A percentile compares a stretch with the other conserved stretches of the same genome.
phyloP scores from a whole-genome alignment of 2,113 vertebrate species.

The Thomomys bottae region DNA sequence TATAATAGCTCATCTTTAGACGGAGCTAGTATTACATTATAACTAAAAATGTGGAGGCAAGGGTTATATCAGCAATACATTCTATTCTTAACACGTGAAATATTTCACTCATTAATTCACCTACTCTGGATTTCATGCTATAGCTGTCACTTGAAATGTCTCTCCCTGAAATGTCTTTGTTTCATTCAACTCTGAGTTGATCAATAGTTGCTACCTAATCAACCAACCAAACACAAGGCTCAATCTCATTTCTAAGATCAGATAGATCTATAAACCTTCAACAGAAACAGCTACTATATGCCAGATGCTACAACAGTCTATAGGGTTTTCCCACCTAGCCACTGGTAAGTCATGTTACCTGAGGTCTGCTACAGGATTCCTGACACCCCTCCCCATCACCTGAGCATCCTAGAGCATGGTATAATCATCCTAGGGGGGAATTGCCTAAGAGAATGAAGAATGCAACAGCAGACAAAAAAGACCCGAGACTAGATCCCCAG shows the following conservation, averaged over 20 bases:
- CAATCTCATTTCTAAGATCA: neutral
- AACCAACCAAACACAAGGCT: neutral
- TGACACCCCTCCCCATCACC: neutral
- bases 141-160: neutral
- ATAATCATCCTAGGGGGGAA: neutral
- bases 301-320: neutral
- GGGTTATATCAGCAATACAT: neutral
- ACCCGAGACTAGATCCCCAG: neutral
- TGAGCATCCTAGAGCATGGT: no score
- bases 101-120: neutral
- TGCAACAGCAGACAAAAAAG: neutral
- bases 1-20: neutral
- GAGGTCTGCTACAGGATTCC: neutral
- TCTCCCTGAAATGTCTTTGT: neutral
- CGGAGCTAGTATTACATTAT: neutral
- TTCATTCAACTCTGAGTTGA: neutral
- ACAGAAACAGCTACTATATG: neutral
- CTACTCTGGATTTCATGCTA: neutral
- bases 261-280: neutral
- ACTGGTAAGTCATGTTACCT: neutral
- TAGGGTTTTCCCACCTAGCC: neutral
- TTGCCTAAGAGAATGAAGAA: accelerated
- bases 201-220: neutral
- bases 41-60: conserved; percentile 1
- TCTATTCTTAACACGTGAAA: neutral